Conservation (phyloP, 2,113 vertebrate species). For the Lepus europaeus region DNA sequence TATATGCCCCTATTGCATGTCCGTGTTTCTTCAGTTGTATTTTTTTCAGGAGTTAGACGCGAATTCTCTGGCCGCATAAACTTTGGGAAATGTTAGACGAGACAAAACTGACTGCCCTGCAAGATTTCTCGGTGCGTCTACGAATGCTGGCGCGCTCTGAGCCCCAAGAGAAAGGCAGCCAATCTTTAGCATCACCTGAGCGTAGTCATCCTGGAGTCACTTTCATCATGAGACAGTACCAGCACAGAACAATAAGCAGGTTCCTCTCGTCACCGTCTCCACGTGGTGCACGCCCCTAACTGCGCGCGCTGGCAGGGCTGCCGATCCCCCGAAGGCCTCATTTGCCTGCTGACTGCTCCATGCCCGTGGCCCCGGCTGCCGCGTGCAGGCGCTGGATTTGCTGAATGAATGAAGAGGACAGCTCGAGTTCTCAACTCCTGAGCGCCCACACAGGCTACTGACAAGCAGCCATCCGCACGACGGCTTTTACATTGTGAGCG, state of each 20-base stretch:
- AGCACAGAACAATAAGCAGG: background rate
- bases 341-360: background rate
- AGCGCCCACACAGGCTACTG: background rate
- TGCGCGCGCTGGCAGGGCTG: background rate
- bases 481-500: background rate
- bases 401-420: background rate
- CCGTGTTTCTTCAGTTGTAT: background rate
- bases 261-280: background rate
- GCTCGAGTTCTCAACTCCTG: background rate
- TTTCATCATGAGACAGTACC: background rate
- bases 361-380: background rate
- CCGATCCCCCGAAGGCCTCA: background rate
- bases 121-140: background rate
- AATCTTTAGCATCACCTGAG: background rate
- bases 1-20: background rate
- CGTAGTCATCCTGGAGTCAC: background rate
- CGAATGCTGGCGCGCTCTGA: background rate
- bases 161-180: conserved; percentile 20
- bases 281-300: background rate
- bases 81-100: background rate
- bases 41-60: background rate
- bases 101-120: background rate
- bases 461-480: background rate
- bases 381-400: background rate
- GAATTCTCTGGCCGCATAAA: background rate